Conservation (phyloP, 1,140 invertebrate genomes). For the Triops longicaudatus region DNA sequence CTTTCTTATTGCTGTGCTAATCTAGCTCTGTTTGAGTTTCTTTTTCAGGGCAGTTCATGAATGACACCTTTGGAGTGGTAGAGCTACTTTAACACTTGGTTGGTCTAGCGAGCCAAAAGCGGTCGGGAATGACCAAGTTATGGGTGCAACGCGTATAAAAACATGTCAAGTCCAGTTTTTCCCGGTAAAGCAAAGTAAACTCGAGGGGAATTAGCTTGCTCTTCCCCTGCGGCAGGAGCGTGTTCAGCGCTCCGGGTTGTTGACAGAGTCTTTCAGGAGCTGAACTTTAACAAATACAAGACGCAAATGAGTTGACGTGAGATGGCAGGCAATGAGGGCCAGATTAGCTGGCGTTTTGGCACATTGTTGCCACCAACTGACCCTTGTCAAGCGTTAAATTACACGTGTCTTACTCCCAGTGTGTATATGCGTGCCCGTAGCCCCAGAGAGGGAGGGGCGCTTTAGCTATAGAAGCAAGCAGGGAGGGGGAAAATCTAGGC, state of each 20-base stretch:
- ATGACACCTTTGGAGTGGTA: too few relatives aligned
- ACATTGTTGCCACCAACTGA: constrained; percentile 11
- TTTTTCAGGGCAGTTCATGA: too few relatives aligned
- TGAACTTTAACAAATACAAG: not conserved
- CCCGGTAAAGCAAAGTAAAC: not conserved
- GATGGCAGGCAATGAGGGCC: not conserved
- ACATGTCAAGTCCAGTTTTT: too few relatives aligned
- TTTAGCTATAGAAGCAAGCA: not conserved
- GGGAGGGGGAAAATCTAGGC: not conserved
- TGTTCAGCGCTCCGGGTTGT: not conserved
- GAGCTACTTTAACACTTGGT: too few relatives aligned
- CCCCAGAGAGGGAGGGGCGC: too few relatives aligned
- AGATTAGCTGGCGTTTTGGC: constrained; percentile 1
- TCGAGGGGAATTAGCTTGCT: not conserved
- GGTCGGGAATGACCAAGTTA: too few relatives aligned
- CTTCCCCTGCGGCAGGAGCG: not conserved
- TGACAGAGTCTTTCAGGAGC: not conserved
- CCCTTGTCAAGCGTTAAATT: not conserved
- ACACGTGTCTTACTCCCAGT: too few relatives aligned
- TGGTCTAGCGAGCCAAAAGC: too few relatives aligned
- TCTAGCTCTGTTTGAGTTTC: too few relatives aligned
- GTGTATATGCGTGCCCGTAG: too few relatives aligned
- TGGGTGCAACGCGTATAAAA: too few relatives aligned
- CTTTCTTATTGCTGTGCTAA: too few relatives aligned
- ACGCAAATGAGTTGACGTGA: not conserved